Evolutionary conservation across 2,888 invertebrate species (phyloP), one percentile per base, ranked within the genome.

Genomic region (Drosophila lacicola): DNA sequence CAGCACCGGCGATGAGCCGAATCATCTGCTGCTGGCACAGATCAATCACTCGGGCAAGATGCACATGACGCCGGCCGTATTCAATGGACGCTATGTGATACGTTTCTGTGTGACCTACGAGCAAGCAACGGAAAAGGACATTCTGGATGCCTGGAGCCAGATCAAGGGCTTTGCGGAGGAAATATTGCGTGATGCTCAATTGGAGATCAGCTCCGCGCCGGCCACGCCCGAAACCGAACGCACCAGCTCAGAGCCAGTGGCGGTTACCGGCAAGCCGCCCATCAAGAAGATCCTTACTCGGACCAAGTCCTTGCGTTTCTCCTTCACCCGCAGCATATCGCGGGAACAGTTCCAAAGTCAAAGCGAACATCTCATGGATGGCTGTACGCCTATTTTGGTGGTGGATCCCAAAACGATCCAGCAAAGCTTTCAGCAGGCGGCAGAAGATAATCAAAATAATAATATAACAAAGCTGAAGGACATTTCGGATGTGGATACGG

Each of bases 31-130:
- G 6, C 90, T 97, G 60, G 96, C 96, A 0, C 94, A 94, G 56
- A 95, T 98, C 75, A 98, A 98, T 90, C 96, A 96, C 17, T 96
- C 96, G 0, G 97, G 97, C 0, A 95, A 95, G 86, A 93, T 97
- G 56, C 97, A 97, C 92, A 97, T 98, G 97, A 96, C 97, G 46
- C 97, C 97, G 0, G 95, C 96, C 0, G 94, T 95, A 81, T 94
- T 97, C 2, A 95, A 95, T 91, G 95, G 95, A 53, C 95, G 95
- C 90, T 97, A 96, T 90, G 95, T 96, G 37, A 94, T 96, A 62
- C 93, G 97, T 60, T 97, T 98, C 93, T 97, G 96, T 89, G 95
- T 98, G 0, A 95, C 96, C 45, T 94, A 96, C 19, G 96, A 97
- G 90, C 94, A 96, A 81, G 96, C 97, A 4, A 94, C 92, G 0